Evolutionary conservation across 2,797 vertebrate genomes (phyloP).

Genomic region (Rousettus madagascariensis): DNA sequence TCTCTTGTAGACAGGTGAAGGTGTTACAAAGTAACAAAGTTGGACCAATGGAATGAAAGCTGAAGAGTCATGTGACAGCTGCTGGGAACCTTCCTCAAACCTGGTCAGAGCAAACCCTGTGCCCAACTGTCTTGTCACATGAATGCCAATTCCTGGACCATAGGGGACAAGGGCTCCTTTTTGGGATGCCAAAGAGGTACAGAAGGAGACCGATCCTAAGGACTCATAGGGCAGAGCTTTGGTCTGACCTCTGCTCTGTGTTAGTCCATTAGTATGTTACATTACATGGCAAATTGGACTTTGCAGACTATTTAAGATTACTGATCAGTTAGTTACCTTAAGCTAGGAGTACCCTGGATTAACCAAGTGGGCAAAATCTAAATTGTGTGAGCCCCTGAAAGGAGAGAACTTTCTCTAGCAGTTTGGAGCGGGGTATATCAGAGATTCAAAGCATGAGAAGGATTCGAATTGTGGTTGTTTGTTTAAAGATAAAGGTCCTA

Average conservation of each 20-base stretch:
- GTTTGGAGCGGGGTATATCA: not conserved
- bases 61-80: not conserved
- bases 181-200: not conserved
- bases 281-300: not conserved
- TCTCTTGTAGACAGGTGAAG: not conserved
- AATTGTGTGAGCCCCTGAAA: not conserved
- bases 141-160: not conserved
- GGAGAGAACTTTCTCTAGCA: not conserved
- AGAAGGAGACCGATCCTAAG: not conserved
- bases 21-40: not conserved
- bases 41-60: not conserved
- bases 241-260: not conserved
- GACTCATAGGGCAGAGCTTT: not conserved
- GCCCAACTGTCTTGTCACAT: not conserved
- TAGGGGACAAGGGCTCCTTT: not conserved
- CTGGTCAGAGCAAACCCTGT: not conserved
- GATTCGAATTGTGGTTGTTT: not conserved
- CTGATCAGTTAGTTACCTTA: not conserved
- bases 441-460: not conserved
- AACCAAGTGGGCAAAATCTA: not conserved
- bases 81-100: not conserved
- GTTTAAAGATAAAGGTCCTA: not conserved
- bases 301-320: not conserved
- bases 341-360: not conserved
- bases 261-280: not conserved